Percentiles rank a stretch among this genome's conserved stretches.
Conservation (phyloP, 1,140 invertebrate species). For the Papilio aristodemus region DNA sequence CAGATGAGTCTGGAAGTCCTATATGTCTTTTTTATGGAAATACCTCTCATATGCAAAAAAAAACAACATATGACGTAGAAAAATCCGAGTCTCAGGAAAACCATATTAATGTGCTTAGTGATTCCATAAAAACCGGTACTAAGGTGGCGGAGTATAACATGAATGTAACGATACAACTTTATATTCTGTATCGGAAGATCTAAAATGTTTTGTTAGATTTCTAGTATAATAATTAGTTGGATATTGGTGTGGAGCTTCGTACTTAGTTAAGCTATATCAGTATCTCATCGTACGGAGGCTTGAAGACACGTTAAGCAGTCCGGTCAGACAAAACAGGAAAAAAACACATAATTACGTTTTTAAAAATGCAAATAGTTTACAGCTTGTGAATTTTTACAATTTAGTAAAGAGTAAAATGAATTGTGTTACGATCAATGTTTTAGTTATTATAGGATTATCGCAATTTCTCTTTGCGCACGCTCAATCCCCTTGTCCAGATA, state of each 20-base stretch:
- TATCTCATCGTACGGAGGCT: conserved; percentile 34
- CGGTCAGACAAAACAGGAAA: conserved; percentile 35
- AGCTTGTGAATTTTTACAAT: not conserved
- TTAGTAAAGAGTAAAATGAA: conserved; percentile 35
- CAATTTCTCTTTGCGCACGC: conserved; percentile 38
- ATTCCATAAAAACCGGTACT: conserved; percentile 27
- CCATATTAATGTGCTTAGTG: conserved; percentile 5
- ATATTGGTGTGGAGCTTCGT: not conserved
- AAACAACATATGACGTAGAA: not conserved
- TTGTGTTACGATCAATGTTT: conserved; percentile 36
- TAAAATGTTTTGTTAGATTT: conserved; percentile 23
- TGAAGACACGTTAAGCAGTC: conserved; percentile 37
- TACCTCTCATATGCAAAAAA: conserved; percentile 12
- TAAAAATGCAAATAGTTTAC: conserved; percentile 32
- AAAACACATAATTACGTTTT: conserved; percentile 14
- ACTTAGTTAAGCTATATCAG: conserved; percentile 23
- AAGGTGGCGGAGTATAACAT: conserved; percentile 8
- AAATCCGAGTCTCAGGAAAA: conserved; percentile 6
- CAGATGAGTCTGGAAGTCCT: too few relatives aligned
- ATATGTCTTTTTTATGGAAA: conserved; percentile 6
- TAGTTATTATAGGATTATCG: conserved; percentile 38
- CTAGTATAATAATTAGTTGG: conserved; percentile 9
- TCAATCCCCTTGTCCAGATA: conserved; percentile 49
- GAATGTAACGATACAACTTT: conserved; percentile 5
- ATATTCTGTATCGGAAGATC: conserved; percentile 9